Evolutionary conservation across 1,140 invertebrate genomes (phyloP).

Genomic region (Megathymus violae): DNA sequence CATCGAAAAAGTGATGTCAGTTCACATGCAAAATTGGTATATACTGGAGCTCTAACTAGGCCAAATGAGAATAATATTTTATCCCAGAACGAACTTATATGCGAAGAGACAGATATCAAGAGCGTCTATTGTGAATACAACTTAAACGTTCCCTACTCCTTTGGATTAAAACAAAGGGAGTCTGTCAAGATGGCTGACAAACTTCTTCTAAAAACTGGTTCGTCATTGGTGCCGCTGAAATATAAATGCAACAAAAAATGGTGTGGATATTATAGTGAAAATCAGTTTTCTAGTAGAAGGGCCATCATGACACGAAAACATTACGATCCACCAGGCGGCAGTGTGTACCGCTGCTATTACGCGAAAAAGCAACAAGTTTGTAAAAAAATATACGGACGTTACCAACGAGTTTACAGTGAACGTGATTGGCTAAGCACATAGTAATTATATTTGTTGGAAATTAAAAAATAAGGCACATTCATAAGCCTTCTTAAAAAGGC

Average conservation of each 20-base stretch:
- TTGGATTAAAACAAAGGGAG: slow-evolving; percentile 49
- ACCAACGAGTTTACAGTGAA: slow-evolving; percentile 45
- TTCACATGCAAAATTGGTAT: slow-evolving; percentile 57
- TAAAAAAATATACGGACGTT: slow-evolving; percentile 47
- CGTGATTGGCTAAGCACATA: slow-evolving; percentile 51
- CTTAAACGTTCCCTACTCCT: slow-evolving; percentile 50
- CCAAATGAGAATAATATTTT: slow-evolving; percentile 57
- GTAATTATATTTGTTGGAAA: slow-evolving; percentile 1
- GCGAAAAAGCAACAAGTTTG: slow-evolving; percentile 70
- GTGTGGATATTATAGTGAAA: slow-evolving; percentile 61
- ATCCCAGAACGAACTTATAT: slow-evolving; percentile 71
- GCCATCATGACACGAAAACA: slow-evolving; percentile 11
- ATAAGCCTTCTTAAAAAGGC: neutral
- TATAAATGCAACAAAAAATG: slow-evolving; percentile 51
- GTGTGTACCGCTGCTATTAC: slow-evolving; percentile 66
- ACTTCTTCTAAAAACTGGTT: slow-evolving; percentile 56
- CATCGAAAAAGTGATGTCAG: slow-evolving; percentile 56
- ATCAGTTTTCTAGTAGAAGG: slow-evolving; percentile 39
- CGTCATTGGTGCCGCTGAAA: slow-evolving; percentile 47
- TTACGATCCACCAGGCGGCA: slow-evolving; percentile 62
- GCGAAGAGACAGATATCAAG: slow-evolving; percentile 53
- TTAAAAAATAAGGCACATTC: neutral
- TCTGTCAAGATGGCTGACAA: slow-evolving; percentile 41
- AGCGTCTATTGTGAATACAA: slow-evolving; percentile 62
- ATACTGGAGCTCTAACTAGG: slow-evolving; percentile 57